phyloP scores from a whole-genome alignment of 2,797 vertebrate genomes.

The Scomberomorus guttatus region DNA sequence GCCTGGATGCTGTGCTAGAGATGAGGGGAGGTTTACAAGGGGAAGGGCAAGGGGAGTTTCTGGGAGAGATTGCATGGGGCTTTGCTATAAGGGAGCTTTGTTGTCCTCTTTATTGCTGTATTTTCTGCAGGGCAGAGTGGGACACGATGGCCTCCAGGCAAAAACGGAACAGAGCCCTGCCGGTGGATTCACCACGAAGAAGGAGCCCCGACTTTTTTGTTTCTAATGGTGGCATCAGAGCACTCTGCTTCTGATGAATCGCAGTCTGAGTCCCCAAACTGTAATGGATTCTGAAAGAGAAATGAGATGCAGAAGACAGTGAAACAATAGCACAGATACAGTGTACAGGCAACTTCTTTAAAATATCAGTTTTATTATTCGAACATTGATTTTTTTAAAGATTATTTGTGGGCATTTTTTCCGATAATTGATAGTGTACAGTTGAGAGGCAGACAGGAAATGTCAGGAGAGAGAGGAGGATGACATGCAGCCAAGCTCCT shows the following conservation, averaged over 20 bases:
- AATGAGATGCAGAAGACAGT: not conserved
- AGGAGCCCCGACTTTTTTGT: slow-evolving; percentile 93
- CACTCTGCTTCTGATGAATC: slow-evolving; percentile 97
- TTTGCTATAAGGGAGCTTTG: slow-evolving; percentile 67
- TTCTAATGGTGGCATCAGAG: slow-evolving; percentile 97
- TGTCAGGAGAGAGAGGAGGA: not conserved
- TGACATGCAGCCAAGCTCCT: no score
- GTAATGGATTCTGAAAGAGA: slow-evolving; percentile 90
- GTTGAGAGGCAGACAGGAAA: not conserved
- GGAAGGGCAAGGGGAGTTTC: slow-evolving; percentile 38
- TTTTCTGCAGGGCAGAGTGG: slow-evolving; percentile 83
- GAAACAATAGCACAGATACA: slow-evolving; percentile 8
- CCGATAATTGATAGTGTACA: not conserved
- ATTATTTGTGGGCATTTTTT: not conserved
- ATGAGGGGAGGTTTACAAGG: slow-evolving; percentile 48
- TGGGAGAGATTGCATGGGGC: slow-evolving; percentile 64
- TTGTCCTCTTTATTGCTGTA: slow-evolving; percentile 93
- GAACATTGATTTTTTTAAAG: not conserved
- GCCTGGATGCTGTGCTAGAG: slow-evolving; percentile 88
- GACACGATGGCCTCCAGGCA: slow-evolving; percentile 79
- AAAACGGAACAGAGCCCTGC: slow-evolving; percentile 58
- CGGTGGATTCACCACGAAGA: slow-evolving; percentile 92
- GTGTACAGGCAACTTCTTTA: not conserved
- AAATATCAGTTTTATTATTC: not conserved
- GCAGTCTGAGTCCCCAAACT: slow-evolving; percentile 95